phyloP scores from a whole-genome alignment of 2,113 vertebrate genomes.

The Natator depressus region DNA sequence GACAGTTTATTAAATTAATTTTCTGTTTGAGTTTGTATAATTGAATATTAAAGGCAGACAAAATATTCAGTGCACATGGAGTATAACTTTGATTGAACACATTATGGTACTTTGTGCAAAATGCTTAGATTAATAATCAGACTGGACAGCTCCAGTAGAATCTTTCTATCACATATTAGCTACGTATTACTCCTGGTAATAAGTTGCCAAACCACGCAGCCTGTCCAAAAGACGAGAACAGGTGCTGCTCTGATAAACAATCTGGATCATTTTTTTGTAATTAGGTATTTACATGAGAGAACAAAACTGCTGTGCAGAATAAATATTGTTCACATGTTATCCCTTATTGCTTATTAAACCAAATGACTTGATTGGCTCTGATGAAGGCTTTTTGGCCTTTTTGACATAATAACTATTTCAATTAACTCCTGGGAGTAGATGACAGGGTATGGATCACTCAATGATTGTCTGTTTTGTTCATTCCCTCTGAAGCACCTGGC shows the following conservation, averaged over 20 bases:
- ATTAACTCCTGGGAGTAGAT: background rate
- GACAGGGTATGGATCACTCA: background rate
- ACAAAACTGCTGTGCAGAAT: background rate
- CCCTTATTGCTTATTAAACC: conserved; percentile 7
- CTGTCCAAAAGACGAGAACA: conserved; percentile 37
- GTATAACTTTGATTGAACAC: background rate
- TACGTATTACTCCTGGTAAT: conserved; percentile 6
- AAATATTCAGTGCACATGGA: background rate
- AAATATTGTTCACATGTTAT: background rate
- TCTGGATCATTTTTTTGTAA: conserved; percentile 33
- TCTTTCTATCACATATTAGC: background rate
- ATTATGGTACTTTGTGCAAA: background rate
- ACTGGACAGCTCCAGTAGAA: background rate
- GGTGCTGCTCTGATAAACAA: conserved; percentile 47
- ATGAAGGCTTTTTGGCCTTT: conserved; percentile 11
- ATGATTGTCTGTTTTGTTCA: background rate
- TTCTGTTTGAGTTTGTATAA: background rate
- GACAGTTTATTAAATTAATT: background rate
- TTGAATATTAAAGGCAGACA: background rate
- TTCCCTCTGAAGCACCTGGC: too few relatives aligned
- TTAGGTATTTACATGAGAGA: background rate
- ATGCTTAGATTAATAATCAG: background rate
- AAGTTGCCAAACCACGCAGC: conserved; percentile 23
- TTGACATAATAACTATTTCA: background rate
- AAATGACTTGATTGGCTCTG: background rate